Evolutionary conservation across 2,113 vertebrate genomes (phyloP), one percentile per base, ranked within the genome.

Genomic region (Lichenostomus cassidix): DNA sequence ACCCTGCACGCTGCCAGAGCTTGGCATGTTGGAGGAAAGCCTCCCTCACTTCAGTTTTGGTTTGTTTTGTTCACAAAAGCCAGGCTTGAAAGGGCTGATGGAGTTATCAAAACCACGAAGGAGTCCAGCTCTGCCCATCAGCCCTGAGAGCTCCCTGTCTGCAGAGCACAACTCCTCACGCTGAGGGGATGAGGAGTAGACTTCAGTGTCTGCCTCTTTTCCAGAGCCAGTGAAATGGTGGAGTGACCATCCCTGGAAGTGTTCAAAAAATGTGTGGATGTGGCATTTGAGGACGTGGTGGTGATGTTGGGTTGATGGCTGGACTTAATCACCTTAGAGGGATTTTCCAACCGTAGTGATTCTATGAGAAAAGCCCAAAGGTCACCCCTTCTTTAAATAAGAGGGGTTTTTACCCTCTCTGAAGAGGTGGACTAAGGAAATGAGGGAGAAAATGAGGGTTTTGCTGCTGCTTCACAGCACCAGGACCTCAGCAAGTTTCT

Each of bases 331-430:
- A 15, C 19, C n/a, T 55, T 2, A 12, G 14, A 76, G 12, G 8
- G 22, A 29, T 24, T 31, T 83, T 27, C 63, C 55, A 55, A 9
- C 9, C 16, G 22, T 5, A 31, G 42, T 55, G 37, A 35, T 62
- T 15, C 39, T 2, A 2, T 3, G n/a, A 62, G 11, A 52, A 55
- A 44, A 89, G 2, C 49, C 23, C 73, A 12, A n/a, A 73, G 7
- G 31, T 28, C n/a, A 56, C 7, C 1, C 4, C 4, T 68, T 56
- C 39, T 76, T 22, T n/a, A 47, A 77, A 11, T 8, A 20, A 5
- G 0, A 67, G 7, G 21, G 8, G 1, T 0, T n/a, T 42, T 47
- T 53, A 15, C n/a, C 5, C 19, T n/a, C 7, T 47, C 39, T 37
- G 19, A 25, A 39, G 49, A 62, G 18, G 11, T 19, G 64, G 17